Evolutionary conservation across 2,113 vertebrate genomes (phyloP), one percentile per base, ranked within the genome.

Genomic region (Pardalotus punctatus): DNA sequence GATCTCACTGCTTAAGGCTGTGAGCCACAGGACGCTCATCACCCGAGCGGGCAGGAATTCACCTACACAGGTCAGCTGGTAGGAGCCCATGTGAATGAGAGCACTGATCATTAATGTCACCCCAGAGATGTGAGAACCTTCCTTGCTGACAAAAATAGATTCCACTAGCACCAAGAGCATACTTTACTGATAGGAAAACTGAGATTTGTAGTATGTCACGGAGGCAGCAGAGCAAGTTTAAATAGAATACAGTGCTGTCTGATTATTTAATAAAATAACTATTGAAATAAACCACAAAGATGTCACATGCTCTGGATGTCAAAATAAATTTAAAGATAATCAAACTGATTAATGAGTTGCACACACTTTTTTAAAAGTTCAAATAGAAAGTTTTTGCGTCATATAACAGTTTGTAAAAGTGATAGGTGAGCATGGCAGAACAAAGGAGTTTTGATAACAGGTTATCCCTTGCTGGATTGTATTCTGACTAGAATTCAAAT

Each of bases 51-150:
- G 71, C 84, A 96, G 93, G 86, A 96, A 95, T 90, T 96, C 86
- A 97, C 93, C 93, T 88, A 67, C 15, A 14, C 47, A 72, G 87
- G 95, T 97, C 94, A 94, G 90, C 88, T 86, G 90, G 84, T 89
- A 95, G 91, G 82, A 53, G 22, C 69, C 86, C 79, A 43, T 57
- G 58, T 94, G 93, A 94, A 96, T 1, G 17, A 74, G 88, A 95
- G 79, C 19, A 42, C 90, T 93, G 95, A 94, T 97, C 91, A 94
- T 95, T 96, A 97, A 72, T 94, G 88, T 94, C 92, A 95, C 66
- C 83, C 86, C 60, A 31, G 69, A 95, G 86, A 92, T 28, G 43
- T 42, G 69, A 94, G 81, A 43, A 38, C 90, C 91, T 96, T 81
- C 35, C 74, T 95, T 90, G 74, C 21, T 10, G 80, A 81, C 84